Percentiles rank a stretch among this genome's conserved stretches.
Evolutionary conservation across 2,113 vertebrate species (phyloP).

Genomic region (Nothocercus nigrocapillus): DNA sequence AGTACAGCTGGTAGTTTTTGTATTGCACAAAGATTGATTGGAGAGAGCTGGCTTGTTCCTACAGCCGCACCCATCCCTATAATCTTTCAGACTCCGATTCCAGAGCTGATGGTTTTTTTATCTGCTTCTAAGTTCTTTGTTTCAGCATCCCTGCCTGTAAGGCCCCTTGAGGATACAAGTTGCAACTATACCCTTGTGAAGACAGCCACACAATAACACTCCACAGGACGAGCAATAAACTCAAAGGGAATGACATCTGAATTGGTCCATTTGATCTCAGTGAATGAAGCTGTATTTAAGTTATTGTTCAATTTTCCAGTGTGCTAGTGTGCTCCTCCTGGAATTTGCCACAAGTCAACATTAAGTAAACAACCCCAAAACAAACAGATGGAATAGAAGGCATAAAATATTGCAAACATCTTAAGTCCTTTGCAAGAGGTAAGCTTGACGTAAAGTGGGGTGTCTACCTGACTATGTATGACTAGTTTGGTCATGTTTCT

Average conservation of each 20-base stretch:
- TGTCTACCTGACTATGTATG: not conserved
- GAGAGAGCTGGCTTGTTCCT: not conserved
- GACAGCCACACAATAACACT: not conserved
- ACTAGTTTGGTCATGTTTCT: not conserved
- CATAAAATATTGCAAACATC: not conserved
- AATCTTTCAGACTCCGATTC: not conserved
- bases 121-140: not conserved
- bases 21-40: fast-evolving
- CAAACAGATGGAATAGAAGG: not conserved
- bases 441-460: not conserved
- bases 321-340: not conserved
- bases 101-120: not conserved
- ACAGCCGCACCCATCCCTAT: not conserved
- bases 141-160: not conserved
- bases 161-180: not conserved
- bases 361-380: not conserved
- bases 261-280: not conserved
- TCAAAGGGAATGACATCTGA: not conserved
- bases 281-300: not conserved
- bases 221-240: not conserved
- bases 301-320: not conserved
- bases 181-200: not conserved
- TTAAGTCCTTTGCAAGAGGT: not conserved
- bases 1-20: fast-evolving
- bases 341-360: not conserved